A percentile compares a stretch with the other conserved stretches of the same genome.
Conservation (phyloP, 2,797 vertebrate species). For the Aeoliscus strigatus region DNA sequence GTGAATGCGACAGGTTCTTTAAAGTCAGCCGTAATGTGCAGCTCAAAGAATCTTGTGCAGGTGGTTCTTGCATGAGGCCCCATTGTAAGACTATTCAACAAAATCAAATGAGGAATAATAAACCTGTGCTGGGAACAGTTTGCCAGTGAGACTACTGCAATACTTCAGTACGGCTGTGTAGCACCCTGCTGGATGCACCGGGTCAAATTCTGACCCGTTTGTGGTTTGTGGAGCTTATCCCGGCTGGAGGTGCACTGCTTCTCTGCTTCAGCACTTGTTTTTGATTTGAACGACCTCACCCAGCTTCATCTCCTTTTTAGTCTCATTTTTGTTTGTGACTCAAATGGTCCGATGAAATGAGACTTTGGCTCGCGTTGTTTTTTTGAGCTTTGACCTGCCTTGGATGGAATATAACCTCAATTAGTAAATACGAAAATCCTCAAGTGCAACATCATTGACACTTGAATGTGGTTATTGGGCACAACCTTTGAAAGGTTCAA, state of each 20-base stretch:
- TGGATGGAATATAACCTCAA: conserved; percentile 63
- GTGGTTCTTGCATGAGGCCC: conserved; percentile 54
- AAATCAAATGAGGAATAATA: neutral
- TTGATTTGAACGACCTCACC: conserved; percentile 43
- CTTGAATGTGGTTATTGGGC: neutral
- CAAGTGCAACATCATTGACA: conserved; percentile 2
- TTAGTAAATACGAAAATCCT: conserved; percentile 3
- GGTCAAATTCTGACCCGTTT: conserved; percentile 38
- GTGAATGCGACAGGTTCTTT: neutral
- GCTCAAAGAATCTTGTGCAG: neutral
- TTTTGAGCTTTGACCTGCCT: conserved; percentile 60
- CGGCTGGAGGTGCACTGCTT: conserved; percentile 58
- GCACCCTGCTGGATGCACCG: conserved; percentile 30
- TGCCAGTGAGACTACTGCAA: conserved; percentile 15
- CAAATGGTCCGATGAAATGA: conserved; percentile 29
- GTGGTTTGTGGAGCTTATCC: conserved; percentile 50
- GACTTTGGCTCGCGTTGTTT: conserved; percentile 33
- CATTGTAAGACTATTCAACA: conserved; percentile 16
- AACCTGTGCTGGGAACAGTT: conserved; percentile 21
- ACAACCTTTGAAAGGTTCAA: neutral
- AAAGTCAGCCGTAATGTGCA: neutral
- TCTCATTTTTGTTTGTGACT: conserved; percentile 43
- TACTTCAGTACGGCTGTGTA: conserved; percentile 6
- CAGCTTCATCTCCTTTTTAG: conserved; percentile 36
- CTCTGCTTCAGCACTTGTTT: conserved; percentile 65